Evolutionary conservation across 2,113 vertebrate genomes (phyloP), one percentile per base, ranked within the genome.

Genomic region (Tympanuchus pallidicinctus): DNA sequence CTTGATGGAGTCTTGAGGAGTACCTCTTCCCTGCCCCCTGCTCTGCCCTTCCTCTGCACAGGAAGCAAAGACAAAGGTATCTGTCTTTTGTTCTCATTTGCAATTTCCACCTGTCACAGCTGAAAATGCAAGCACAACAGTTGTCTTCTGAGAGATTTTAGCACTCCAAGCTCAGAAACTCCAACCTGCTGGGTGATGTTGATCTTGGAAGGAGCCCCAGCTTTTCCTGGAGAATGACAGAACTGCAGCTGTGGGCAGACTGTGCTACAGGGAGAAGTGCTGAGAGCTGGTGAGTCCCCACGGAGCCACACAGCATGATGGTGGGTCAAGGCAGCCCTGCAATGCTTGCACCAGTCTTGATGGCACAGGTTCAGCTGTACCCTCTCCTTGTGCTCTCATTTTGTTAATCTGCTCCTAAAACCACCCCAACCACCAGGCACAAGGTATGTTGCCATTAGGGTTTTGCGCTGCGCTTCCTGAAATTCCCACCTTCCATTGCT

Each of bases 261-360:
- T 0, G 0, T 38, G 6, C 5, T 20, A 30, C 1, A 7, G 10
- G 11, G 27, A 83, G 27, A 17, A 36, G 69, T 0, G 1, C 45
- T 1, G 2, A 61, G 75, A 87, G 48, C 63, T 72, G 66, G 1
- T 0, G 2, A 42, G 78, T 82, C 75, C 78, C 69, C 71, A 32
- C 13, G 47, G 30, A 32, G 50, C 48, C 3, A 1, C 52, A 48
- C 22, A 48, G 69, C 66, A 65, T 65, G 6, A 1, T 3, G 32
- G 28, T 8, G 5, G 6, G 52, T 52, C 28, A 72, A 60, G 16
- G 13, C 2, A 2, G 19, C 13, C 54, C 59, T 16, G 57, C n/a
- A 56, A 25, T 0, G 1, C 45, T 2, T 43, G 40, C 78, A 60
- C 17, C 60, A 70, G 60, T 30, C 72, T 54, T 40, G 40, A 24